Evolutionary conservation across 2,797 vertebrate species (phyloP).

Genomic region (Schizopygopsis malacanthus): DNA sequence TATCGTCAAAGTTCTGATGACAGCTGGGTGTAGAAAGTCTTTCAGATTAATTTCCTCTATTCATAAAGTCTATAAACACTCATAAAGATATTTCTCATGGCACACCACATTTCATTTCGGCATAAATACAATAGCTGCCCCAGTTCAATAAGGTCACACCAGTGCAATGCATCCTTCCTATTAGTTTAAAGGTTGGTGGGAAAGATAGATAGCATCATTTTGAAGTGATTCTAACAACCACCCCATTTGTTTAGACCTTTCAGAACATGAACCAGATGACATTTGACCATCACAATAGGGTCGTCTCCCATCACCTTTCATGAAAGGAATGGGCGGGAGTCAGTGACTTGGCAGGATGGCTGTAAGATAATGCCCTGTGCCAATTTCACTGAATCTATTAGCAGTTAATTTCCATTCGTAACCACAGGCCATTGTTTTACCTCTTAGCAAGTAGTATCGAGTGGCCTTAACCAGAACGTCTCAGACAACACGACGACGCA

Average conservation of each 20-base stretch:
- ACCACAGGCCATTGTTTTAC: constrained; percentile 65
- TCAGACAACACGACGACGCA: constrained; percentile 60
- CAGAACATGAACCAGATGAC: constrained; percentile 42
- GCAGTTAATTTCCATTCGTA: constrained; percentile 69
- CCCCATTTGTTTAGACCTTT: constrained; percentile 43
- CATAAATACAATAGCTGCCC: constrained; percentile 36
- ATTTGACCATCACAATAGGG: constrained; percentile 42
- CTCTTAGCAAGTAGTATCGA: constrained; percentile 55
- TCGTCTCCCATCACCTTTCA: constrained; percentile 39
- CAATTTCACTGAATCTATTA: constrained; percentile 65
- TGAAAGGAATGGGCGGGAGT: background rate
- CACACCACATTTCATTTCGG: constrained; percentile 45
- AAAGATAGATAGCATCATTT: constrained; percentile 29
- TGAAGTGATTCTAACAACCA: constrained; percentile 28
- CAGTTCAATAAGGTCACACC: constrained; percentile 41
- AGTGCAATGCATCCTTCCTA: constrained; percentile 8
- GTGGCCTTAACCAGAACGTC: constrained; percentile 64
- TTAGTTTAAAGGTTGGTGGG: constrained; percentile 22
- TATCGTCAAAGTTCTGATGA: constrained; percentile 20
- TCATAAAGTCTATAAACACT: constrained; percentile 38
- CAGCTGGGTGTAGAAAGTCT: constrained; percentile 33
- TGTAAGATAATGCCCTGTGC: constrained; percentile 59
- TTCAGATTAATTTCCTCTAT: constrained; percentile 39
- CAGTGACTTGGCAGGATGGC: constrained; percentile 31
- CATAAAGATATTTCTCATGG: constrained; percentile 38